These are phyloP conservation scores for Rhipidura dahli DNA, from an alignment of 2,113 vertebrate species.

Conservation along the genomic window DNA sequence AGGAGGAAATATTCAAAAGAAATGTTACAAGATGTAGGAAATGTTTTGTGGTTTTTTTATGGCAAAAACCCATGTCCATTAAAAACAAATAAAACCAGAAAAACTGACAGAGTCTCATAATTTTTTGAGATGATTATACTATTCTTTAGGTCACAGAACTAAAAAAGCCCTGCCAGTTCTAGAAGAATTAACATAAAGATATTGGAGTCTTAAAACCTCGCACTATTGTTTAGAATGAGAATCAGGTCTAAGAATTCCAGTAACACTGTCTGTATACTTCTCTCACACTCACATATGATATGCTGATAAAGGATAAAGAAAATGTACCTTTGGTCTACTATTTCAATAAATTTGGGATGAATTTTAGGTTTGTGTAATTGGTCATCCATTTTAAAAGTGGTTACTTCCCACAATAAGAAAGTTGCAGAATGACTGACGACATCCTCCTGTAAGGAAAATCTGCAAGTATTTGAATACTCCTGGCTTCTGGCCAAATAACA, in stretches of 20 bases:
- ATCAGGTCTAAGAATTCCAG: neutral
- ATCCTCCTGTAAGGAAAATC: neutral
- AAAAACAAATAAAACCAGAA: neutral
- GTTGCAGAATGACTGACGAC: neutral
- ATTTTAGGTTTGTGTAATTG: neutral
- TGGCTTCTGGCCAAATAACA: neutral
- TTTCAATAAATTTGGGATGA: neutral
- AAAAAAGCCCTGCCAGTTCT: neutral
- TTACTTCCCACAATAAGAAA: neutral
- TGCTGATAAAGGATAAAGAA: neutral
- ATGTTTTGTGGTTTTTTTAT: neutral
- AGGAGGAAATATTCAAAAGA: neutral
- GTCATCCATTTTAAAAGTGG: neutral
- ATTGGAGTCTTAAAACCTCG: neutral
- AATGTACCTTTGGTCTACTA: neutral
- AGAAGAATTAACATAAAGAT: neutral
- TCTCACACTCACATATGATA: neutral
- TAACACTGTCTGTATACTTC: neutral
- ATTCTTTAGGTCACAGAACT: neutral
- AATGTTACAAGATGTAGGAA: neutral
- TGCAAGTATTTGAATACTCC: neutral
- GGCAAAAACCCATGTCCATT: neutral
- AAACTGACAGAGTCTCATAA: neutral
- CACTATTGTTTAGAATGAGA: neutral
- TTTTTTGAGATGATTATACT: neutral